Evolutionary conservation across 1,140 invertebrate species (phyloP), one percentile per base, ranked within the genome.

Genomic region (Mylabris phalerata): DNA sequence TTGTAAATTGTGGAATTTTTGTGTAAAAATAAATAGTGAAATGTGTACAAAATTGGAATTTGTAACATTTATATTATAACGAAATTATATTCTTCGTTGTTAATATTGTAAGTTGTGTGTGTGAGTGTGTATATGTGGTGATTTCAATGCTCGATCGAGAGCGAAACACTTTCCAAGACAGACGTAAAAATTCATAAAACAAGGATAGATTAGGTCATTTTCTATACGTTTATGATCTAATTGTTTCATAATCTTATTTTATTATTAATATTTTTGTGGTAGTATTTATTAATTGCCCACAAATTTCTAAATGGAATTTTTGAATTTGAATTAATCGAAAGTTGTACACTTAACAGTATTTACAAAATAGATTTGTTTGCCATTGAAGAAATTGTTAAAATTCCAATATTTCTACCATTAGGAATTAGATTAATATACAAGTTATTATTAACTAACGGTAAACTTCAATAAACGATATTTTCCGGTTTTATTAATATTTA

Each of bases 141-240:
- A 61, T 52, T 51, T 61, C 55, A 57, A 61, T 40, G 59, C 26
- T 50, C 42, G 59, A 47, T 61, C 48, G 50, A 48, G 50, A 52
- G 50, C 50, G 49, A 54, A 59, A 55, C 49, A 4, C 45, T 42
- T 42, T 42, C 41, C 41, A n/a, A n/a, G 32, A 32, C 7, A 32
- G 32, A 32, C 7, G 32, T 7, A 5, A 7, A 32, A 32, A 32
- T 32, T 32, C 4, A 32, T 32, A 32, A 32, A 32, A 32, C 4
- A 32, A 32, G 4, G 32, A 4, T 32, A 32, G 19, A 19, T 19
- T 19, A 19, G 19, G 19, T 19, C 19, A 19, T 40, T 40, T 40
- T 40, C 10, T 40, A 10, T 40, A 7, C 39, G 6, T 40, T 40
- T 40, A 40, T 40, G 6, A 40, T 7, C 6, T 7, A 40, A 7